phyloP scores from a whole-genome alignment of 2,888 invertebrate species.

The Physocephala rufipes region DNA sequence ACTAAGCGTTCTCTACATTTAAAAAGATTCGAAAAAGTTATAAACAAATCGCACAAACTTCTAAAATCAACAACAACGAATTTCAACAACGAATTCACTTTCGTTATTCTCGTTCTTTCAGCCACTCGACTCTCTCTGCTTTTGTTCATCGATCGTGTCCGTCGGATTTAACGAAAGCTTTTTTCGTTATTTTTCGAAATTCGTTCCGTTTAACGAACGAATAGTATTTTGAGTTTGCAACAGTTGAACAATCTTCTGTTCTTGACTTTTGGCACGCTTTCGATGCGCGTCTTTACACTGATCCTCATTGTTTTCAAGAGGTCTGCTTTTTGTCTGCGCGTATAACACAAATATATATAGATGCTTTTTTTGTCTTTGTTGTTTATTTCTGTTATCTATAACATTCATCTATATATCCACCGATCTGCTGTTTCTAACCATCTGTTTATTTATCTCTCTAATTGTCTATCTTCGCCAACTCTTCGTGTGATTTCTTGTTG shows the following conservation, averaged over 20 bases:
- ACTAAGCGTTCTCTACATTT: constrained; percentile 12
- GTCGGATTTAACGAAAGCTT: constrained; percentile 31
- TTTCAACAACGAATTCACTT: constrained; percentile 24
- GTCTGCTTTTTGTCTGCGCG: not conserved
- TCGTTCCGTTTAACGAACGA: not conserved
- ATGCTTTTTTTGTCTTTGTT: constrained; percentile 9
- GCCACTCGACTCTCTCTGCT: not conserved
- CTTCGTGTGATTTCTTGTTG: not conserved
- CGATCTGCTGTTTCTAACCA: not conserved
- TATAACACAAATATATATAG: no score
- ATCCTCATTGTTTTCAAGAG: not conserved
- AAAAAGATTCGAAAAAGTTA: constrained; percentile 3
- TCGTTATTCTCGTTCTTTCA: not conserved
- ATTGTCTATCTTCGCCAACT: not conserved
- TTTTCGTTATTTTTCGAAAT: constrained; percentile 11
- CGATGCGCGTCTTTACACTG: no score
- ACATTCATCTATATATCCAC: not conserved
- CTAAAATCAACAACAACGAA: constrained; percentile 7
- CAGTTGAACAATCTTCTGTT: constrained; percentile 12
- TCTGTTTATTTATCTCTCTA: not conserved
- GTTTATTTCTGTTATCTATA: not conserved
- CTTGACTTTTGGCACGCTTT: constrained; percentile 30
- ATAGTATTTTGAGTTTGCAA: not conserved
- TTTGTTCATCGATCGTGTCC: not conserved
- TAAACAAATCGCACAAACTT: constrained; percentile 22